Conservation (phyloP, 2,888 invertebrate genomes). For the Stenodera caucasica region DNA sequence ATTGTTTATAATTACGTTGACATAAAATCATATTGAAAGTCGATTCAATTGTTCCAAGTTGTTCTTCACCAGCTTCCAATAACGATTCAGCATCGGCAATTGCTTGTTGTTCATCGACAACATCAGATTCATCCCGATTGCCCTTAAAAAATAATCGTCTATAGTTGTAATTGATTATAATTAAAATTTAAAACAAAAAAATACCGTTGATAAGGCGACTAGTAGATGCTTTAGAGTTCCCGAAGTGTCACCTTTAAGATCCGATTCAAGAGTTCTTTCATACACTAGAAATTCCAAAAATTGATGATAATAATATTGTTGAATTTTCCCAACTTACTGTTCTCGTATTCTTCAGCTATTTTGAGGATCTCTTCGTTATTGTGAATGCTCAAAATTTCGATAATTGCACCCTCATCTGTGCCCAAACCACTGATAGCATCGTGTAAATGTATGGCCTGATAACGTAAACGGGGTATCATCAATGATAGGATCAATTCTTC, state of each 20-base stretch:
- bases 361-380: constrained; percentile 79
- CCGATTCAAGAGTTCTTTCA: constrained; percentile 33
- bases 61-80: constrained; percentile 50
- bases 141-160: constrained; percentile 10
- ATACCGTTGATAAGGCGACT: constrained; percentile 35
- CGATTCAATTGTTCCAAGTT: constrained; percentile 81
- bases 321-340: constrained; percentile 10
- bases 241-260: constrained; percentile 34
- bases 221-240: constrained; percentile 36
- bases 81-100: constrained; percentile 34
- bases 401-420: constrained; percentile 75
- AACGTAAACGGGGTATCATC: constrained; percentile 80
- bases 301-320: constrained; percentile 1
- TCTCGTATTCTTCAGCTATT: constrained; percentile 57
- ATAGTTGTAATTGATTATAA: not conserved
- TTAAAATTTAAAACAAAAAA: constrained; percentile 28
- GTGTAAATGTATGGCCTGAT: constrained; percentile 78
- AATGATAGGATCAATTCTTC: constrained; percentile 78
- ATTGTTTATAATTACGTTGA: constrained; percentile 71
- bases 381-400: constrained; percentile 83
- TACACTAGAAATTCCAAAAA: constrained; percentile 30
- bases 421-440: constrained; percentile 81
- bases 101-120: constrained; percentile 24
- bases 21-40: constrained; percentile 81
- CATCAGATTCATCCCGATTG: constrained; percentile 29